These are phyloP conservation scores for Myopa testacea DNA, from an alignment of 2,888 invertebrate genomes.

Conservation along the genomic window DNA sequence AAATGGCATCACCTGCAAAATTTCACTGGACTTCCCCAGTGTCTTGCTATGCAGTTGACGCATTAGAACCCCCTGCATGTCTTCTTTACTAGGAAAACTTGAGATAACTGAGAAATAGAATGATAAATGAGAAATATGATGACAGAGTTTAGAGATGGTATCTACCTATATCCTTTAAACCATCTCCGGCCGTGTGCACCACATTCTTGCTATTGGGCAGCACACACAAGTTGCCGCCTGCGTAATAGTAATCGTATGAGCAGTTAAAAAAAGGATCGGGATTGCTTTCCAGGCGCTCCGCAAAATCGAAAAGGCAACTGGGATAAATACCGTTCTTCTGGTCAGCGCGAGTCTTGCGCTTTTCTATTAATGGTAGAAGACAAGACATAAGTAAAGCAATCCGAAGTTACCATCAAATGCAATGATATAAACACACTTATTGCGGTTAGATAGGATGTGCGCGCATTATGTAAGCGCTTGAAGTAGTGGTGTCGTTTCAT, in stretches of 20 bases:
- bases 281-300: slow-evolving; percentile 49
- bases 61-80: slow-evolving; percentile 1
- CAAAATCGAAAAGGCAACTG: slow-evolving; percentile 47
- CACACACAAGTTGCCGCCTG: slow-evolving; percentile 61
- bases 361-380: slow-evolving; percentile 44
- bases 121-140: background rate
- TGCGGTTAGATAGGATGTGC: slow-evolving; percentile 44
- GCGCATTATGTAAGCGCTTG: slow-evolving; percentile 37
- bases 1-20: slow-evolving; percentile 59
- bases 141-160: background rate
- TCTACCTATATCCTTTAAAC: slow-evolving; percentile 52
- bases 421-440: slow-evolving; percentile 44
- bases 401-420: background rate
- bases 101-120: slow-evolving; percentile 6
- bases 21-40: slow-evolving; percentile 49
- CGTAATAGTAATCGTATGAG: slow-evolving; percentile 65
- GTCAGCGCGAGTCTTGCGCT: slow-evolving; percentile 44
- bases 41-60: background rate
- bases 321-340: slow-evolving; percentile 49
- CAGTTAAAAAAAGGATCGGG: slow-evolving; percentile 59
- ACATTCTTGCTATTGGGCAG: slow-evolving; percentile 45
- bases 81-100: slow-evolving; percentile 5
- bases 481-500: slow-evolving; percentile 42
- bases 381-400: background rate
- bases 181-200: slow-evolving; percentile 55